phyloP scores from a whole-genome alignment of 1,140 invertebrate species.

The Cotesia typhae region DNA sequence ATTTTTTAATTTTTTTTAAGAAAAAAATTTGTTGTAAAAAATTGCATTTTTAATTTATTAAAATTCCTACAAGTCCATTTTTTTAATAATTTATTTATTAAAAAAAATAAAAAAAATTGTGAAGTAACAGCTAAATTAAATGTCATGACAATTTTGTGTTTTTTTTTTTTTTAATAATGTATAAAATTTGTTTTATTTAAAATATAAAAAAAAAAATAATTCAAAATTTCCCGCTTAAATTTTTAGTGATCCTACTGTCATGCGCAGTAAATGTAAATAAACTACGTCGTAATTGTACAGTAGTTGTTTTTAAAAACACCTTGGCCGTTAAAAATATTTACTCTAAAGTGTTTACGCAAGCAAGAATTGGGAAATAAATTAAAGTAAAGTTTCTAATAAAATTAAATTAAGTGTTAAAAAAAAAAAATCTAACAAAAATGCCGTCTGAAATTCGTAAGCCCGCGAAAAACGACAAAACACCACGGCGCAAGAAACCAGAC shows the following conservation, averaged over 20 bases:
- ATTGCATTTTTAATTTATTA: too few relatives aligned
- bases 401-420: background rate
- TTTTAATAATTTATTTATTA: too few relatives aligned
- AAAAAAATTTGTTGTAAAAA: too few relatives aligned
- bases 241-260: conserved; percentile 3
- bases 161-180: too few relatives aligned
- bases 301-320: conserved; percentile 51
- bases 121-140: too few relatives aligned
- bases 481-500: conserved; percentile 50
- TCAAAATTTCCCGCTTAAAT: background rate
- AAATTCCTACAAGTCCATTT: too few relatives aligned
- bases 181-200: too few relatives aligned
- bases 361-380: background rate
- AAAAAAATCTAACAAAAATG: conserved; percentile 25
- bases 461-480: conserved; percentile 54
- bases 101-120: too few relatives aligned
- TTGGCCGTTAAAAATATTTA: conserved; percentile 34
- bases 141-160: too few relatives aligned
- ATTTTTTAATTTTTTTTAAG: too few relatives aligned
- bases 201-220: background rate
- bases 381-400: background rate
- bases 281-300: conserved; percentile 36
- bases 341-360: too few relatives aligned
- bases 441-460: conserved; percentile 50
- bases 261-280: conserved; percentile 26